Percentiles rank a stretch among this genome's conserved stretches.
These are phyloP conservation scores for Myiotriccus ornatus DNA, from an alignment of 2,797 vertebrate species.

Conservation along the genomic window DNA sequence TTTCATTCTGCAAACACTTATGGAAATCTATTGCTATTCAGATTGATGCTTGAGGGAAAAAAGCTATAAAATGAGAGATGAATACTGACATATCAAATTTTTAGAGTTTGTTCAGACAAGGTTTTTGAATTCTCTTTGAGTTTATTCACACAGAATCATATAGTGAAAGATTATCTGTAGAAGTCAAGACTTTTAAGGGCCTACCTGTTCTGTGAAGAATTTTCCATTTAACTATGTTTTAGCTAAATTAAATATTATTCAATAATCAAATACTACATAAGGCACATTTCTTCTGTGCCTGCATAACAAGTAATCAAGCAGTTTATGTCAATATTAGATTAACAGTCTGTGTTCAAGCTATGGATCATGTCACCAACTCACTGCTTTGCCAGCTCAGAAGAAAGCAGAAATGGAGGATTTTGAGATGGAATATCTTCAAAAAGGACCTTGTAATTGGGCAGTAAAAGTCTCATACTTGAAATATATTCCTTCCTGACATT, in stretches of 20 bases:
- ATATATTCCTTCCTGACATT: background rate
- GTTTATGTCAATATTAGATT: background rate
- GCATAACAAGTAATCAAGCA: background rate
- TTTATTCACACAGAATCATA: background rate
- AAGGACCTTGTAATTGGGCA: background rate
- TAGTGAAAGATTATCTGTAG: background rate
- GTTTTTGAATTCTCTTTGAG: background rate
- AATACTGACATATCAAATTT: background rate
- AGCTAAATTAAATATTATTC: background rate
- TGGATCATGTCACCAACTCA: background rate
- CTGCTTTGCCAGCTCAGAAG: background rate
- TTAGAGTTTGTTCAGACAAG: background rate
- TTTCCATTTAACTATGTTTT: background rate
- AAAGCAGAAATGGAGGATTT: background rate
- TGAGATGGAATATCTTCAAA: background rate
- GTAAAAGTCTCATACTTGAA: background rate
- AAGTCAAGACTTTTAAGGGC: background rate
- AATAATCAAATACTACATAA: background rate
- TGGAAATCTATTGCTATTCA: background rate
- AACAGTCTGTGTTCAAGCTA: background rate
- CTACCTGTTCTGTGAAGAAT: background rate
- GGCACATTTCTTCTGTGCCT: background rate
- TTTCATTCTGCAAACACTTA: background rate
- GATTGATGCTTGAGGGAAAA: background rate
- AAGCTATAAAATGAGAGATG: background rate